These are phyloP conservation scores for Styela plicata DNA, from an alignment of 23 tunicate genomes.

Conservation along the genomic window DNA sequence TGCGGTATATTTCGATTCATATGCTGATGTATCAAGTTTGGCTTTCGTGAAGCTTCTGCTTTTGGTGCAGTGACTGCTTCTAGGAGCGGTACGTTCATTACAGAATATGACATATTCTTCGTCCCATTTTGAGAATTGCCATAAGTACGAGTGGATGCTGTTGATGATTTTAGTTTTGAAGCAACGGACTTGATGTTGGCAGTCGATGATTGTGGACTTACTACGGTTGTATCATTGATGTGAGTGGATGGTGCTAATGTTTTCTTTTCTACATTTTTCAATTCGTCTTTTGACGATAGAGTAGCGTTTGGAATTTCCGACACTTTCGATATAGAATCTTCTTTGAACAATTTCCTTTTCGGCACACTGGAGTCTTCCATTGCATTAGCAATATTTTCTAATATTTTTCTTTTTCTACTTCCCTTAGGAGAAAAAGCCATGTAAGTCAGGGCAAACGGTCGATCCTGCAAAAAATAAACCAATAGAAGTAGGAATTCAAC, in stretches of 20 bases:
- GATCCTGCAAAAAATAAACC: slow-evolving; percentile 14
- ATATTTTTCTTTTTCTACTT: background rate
- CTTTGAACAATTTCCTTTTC: background rate
- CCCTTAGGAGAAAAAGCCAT: slow-evolving; percentile 9
- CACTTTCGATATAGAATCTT: background rate
- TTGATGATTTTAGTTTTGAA: background rate
- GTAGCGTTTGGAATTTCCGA: background rate
- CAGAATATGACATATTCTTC: slow-evolving; percentile 5
- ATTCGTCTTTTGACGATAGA: background rate
- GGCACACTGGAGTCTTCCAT: background rate
- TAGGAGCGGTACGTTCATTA: slow-evolving; percentile 1
- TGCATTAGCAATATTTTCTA: background rate
- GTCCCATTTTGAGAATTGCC: background rate
- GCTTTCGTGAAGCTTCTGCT: background rate
- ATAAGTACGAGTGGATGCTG: background rate
- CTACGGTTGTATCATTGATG: background rate
- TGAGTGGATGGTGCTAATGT: background rate
- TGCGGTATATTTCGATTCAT: background rate
- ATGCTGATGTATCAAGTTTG: background rate
- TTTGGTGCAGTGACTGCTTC: background rate
- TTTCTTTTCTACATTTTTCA: background rate
- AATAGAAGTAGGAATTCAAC: no score
- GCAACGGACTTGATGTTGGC: background rate
- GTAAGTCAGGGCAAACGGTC: slow-evolving; percentile 26
- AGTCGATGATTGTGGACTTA: no score